Evolutionary conservation across 2,888 invertebrate genomes (phyloP).

Genomic region (Drosophila nr. fundita): DNA sequence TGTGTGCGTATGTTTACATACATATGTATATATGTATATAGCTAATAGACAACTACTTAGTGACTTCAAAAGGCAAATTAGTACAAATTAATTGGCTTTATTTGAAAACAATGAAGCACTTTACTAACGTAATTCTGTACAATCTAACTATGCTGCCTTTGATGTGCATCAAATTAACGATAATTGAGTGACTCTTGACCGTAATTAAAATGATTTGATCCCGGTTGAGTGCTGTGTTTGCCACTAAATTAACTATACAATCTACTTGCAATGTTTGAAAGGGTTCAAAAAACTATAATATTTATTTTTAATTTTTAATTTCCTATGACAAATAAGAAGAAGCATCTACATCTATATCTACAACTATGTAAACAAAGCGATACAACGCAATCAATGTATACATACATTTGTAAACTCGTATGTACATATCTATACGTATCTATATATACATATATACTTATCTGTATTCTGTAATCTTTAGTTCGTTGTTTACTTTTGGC

Average conservation of each 20-base stretch:
- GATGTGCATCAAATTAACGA: conserved; percentile 19
- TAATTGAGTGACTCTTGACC: conserved; percentile 75
- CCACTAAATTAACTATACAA: not conserved
- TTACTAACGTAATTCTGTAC: conserved; percentile 12
- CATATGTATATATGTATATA: conserved; percentile 1
- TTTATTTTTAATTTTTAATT: conserved; percentile 1
- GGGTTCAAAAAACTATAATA: conserved; percentile 16
- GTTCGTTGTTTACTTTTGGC: conserved; percentile 50
- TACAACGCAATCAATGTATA: not conserved
- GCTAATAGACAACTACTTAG: not conserved
- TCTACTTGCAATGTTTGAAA: not conserved
- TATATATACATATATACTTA: not conserved
- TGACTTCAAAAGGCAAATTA: conserved; percentile 22
- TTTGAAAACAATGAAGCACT: conserved; percentile 70
- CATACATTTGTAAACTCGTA: not conserved
- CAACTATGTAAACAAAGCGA: conserved; percentile 3
- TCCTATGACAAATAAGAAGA: not conserved
- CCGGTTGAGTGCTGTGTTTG: conserved; percentile 17
- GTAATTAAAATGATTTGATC: conserved; percentile 70
- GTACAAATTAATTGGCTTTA: conserved; percentile 70
- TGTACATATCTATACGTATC: not conserved
- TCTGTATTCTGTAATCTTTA: conserved; percentile 25
- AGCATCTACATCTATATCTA: not conserved
- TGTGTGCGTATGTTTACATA: not conserved
- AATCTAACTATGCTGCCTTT: not conserved